Conservation (phyloP, 2,113 vertebrate genomes). For the Patagioenas fasciata region DNA sequence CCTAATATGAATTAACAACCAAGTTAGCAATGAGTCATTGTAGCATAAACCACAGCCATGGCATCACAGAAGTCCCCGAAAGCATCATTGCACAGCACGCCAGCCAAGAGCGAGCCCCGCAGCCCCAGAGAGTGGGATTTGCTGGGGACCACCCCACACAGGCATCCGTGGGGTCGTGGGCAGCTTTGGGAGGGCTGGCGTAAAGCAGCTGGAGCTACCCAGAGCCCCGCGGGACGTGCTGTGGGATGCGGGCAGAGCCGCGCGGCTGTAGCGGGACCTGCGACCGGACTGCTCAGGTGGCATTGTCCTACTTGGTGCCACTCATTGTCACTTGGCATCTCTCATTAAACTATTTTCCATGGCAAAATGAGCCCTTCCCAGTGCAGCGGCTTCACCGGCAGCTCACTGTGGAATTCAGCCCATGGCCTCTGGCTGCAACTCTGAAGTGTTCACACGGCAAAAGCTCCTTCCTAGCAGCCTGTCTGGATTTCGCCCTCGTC, state of each 20-base stretch:
- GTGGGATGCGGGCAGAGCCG: not conserved
- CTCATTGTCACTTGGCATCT: accelerated
- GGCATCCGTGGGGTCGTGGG: not conserved
- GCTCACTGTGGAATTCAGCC: not conserved
- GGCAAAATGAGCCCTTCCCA: not conserved
- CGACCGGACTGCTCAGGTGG: accelerated
- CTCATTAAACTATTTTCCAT: accelerated
- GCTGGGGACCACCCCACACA: accelerated
- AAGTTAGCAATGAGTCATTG: slow-evolving; percentile 38
- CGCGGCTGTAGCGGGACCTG: not conserved
- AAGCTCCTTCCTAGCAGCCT: accelerated
- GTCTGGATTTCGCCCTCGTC: not conserved
- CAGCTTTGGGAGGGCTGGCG: not conserved
- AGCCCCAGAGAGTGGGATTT: accelerated
- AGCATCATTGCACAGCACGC: not conserved
- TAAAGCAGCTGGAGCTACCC: not conserved
- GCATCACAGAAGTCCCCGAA: not conserved
- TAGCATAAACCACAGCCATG: not conserved
- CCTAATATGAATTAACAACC: not conserved
- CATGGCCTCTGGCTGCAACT: accelerated
- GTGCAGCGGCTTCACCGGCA: not conserved
- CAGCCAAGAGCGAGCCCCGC: accelerated
- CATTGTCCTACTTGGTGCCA: not conserved
- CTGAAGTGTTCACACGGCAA: not conserved
- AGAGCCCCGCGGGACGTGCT: accelerated